Conservation (phyloP, 2,113 vertebrate genomes). For the Phyllostomus discolor region DNA sequence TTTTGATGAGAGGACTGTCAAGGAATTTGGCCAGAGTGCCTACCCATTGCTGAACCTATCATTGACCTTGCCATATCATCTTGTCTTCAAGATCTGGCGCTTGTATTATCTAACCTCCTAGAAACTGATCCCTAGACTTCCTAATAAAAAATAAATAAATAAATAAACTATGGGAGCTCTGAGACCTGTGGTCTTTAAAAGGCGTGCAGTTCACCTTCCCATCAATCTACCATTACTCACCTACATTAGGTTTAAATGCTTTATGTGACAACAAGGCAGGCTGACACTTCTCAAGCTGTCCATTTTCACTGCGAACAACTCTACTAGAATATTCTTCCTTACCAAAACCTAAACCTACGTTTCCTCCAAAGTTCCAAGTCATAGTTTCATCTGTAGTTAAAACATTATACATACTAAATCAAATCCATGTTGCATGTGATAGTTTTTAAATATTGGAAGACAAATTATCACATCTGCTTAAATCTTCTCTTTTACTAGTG, state of each 20-base stretch:
- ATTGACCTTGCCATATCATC: background rate
- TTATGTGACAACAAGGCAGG: background rate
- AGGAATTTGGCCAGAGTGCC: background rate
- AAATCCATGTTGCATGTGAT: background rate
- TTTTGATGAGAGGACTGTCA: background rate
- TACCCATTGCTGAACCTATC: background rate
- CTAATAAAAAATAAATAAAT: too few relatives aligned
- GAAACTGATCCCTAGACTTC: background rate
- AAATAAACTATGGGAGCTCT: background rate
- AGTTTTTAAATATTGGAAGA: background rate
- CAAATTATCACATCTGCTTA: background rate
- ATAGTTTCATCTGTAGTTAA: background rate
- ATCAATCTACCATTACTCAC: background rate
- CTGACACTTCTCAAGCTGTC: background rate
- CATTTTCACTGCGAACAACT: background rate
- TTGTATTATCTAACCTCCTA: background rate
- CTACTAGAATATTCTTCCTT: background rate
- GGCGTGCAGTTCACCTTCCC: background rate
- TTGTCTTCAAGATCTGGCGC: background rate
- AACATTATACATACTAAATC: background rate
- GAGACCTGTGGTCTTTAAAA: background rate
- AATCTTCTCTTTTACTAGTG: background rate
- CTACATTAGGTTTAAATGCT: background rate
- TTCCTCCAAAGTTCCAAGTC: background rate
- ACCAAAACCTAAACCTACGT: background rate